Evolutionary conservation across 2,888 invertebrate genomes (phyloP).

Genomic region (Acanthacorydalis orientalis): DNA sequence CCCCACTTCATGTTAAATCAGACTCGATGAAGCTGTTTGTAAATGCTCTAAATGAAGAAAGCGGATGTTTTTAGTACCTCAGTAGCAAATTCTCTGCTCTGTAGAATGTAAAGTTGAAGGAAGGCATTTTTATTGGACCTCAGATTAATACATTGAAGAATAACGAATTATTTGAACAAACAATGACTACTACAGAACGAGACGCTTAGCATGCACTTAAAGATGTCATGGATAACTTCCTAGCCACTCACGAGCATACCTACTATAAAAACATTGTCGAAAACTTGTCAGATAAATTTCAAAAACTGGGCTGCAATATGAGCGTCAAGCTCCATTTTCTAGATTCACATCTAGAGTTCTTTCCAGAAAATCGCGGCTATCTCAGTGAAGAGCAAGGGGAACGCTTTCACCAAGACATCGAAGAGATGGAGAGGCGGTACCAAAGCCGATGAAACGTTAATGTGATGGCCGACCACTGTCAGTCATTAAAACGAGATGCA

Average conservation of each 20-base stretch:
- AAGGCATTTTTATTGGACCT: neutral
- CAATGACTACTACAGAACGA: neutral
- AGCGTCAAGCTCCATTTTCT: neutral
- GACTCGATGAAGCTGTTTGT: neutral
- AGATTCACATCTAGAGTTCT: neutral
- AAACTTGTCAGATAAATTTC: neutral
- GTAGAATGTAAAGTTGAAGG: neutral
- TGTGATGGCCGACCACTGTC: neutral
- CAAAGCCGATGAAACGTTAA: neutral
- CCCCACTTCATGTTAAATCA: neutral
- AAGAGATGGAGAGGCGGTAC: neutral
- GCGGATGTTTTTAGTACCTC: neutral
- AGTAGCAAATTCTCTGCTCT: neutral
- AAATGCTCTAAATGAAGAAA: neutral
- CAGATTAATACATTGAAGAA: neutral
- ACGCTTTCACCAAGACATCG: neutral
- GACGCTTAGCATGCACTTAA: neutral
- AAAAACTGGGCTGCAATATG: neutral
- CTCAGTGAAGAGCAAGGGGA: conserved; percentile 1
- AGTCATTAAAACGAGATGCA: too few relatives aligned
- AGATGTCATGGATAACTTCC: neutral
- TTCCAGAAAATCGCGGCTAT: neutral
- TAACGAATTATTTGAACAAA: neutral
- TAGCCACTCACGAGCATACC: neutral
- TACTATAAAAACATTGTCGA: neutral